Base-by-base conservation (phyloP, 2,888 invertebrate species). In the Acrobasis suavella region DNA sequence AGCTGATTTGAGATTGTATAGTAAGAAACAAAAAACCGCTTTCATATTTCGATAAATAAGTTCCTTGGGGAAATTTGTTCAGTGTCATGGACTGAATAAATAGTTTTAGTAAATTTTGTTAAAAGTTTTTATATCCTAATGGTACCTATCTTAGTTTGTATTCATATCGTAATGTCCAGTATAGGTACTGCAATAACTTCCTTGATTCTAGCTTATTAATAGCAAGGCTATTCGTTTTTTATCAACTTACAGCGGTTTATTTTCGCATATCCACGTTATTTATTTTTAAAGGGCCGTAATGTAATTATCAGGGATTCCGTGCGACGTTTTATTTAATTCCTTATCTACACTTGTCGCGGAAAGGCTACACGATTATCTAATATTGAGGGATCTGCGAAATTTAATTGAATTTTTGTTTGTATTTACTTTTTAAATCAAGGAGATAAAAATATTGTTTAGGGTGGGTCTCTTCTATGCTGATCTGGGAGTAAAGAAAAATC, bases 401-500 rank as follows among this genome's bases (percentile, higher is more conserved):
- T 62, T 58, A 65, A 65, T 63, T 49, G 54, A 60, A 65, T 61
- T 63, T 60, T 49, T 46, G 51, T 62, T 65, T 58, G 60, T 59
- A 51, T 51, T 51, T 60, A 60, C 60, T 52, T 51, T 60, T 39
- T 12, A 14, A 51, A 42, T 60, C 50, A 42, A 37, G 15, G 52
- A n/a, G 17, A 8, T 22, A 32, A 60, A n/a, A n/a, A n/a, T n/a
- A 22, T 39, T 17, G 38, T 60, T 60, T 50, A 39, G 39, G 42
- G 39, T 50, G 39, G 42, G 39, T 50, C 12, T n/a, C 42, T 17
- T 32, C 7, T 7, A 8, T 32, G 32, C 32, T 32, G 32, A 32
- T 32, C 32, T 32, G 32, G 32, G 7, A 32, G 32, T 32, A 32
- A 32, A 32, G 32, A 5, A 6, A 32, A 32, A 32, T 32, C 32